These are phyloP conservation scores for Drosophila incognita DNA, from an alignment of 2,888 invertebrate species.

Conservation along the genomic window DNA sequence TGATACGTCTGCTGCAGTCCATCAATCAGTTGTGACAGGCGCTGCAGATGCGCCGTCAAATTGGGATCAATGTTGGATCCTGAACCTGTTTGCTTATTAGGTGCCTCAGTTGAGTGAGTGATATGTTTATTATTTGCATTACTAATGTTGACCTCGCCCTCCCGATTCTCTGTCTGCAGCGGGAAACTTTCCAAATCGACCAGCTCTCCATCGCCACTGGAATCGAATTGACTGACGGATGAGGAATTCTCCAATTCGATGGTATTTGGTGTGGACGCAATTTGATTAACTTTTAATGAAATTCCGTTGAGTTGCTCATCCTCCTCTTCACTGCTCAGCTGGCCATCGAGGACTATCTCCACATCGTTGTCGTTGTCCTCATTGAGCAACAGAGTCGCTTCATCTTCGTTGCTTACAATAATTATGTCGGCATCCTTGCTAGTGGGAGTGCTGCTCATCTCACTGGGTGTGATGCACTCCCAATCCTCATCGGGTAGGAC, in stretches of 20 bases:
- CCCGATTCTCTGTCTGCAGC: slow-evolving; percentile 65
- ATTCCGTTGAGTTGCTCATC: slow-evolving; percentile 25
- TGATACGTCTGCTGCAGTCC: slow-evolving; percentile 83
- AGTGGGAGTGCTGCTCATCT: slow-evolving; percentile 30
- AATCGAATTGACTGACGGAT: slow-evolving; percentile 63
- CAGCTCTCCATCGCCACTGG: slow-evolving; percentile 82
- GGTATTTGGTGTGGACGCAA: neutral
- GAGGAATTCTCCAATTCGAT: slow-evolving; percentile 46
- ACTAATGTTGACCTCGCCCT: slow-evolving; percentile 37
- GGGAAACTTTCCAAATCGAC: slow-evolving; percentile 67
- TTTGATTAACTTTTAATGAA: neutral
- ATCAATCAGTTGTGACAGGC: slow-evolving; percentile 84
- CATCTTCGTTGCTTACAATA: slow-evolving; percentile 66
- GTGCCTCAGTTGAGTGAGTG: neutral
- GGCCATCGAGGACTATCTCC: slow-evolving; percentile 61
- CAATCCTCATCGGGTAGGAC: slow-evolving; percentile 85
- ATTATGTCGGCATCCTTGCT: slow-evolving; percentile 60
- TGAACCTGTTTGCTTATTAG: slow-evolving; percentile 19
- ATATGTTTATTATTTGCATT: slow-evolving; percentile 3
- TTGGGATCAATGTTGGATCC: slow-evolving; percentile 76
- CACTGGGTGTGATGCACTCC: slow-evolving; percentile 82
- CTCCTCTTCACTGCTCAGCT: slow-evolving; percentile 69
- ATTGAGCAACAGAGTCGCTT: slow-evolving; percentile 47
- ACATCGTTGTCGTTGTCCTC: slow-evolving; percentile 69
- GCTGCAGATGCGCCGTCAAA: slow-evolving; percentile 83